These are phyloP conservation scores for Nomada ferruginata DNA, from an alignment of 2,888 invertebrate species.

Conservation along the genomic window DNA sequence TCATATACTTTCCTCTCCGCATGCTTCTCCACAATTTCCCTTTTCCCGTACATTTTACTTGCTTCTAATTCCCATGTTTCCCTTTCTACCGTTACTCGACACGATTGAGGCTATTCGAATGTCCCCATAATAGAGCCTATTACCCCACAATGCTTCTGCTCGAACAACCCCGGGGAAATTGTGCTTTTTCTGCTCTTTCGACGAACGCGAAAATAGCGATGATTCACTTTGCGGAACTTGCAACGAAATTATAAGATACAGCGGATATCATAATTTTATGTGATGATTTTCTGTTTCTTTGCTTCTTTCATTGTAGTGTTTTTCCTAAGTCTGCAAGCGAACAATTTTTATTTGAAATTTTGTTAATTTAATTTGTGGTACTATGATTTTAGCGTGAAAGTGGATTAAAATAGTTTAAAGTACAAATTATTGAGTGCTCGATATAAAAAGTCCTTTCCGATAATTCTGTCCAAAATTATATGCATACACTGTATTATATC, in stretches of 20 bases:
- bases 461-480: too few species aligned
- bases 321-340: not conserved
- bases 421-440: too few species aligned
- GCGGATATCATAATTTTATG: not conserved
- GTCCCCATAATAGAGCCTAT: slow-evolving; percentile 31
- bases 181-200: slow-evolving; percentile 3
- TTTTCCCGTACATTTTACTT: slow-evolving; percentile 41
- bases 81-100: slow-evolving; percentile 29
- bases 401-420: too few species aligned
- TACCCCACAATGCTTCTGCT: slow-evolving; percentile 2
- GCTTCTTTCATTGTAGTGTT: not conserved
- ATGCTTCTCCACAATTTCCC: slow-evolving; percentile 31
- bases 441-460: too few species aligned
- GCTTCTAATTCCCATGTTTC: slow-evolving; percentile 34
- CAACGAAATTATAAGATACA: slow-evolving; percentile 15
- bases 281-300: not conserved
- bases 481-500: too few species aligned
- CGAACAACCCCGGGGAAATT: slow-evolving; percentile 30
- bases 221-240: slow-evolving; percentile 9
- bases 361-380: too few species aligned
- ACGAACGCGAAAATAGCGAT: slow-evolving; percentile 15
- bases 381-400: too few species aligned
- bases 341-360: too few species aligned
- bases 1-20: slow-evolving; percentile 38
- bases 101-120: slow-evolving; percentile 47